Evolutionary conservation across 35 echinoderm and acorn worm species (phyloP), one percentile per base, ranked within the genome.

Genomic region (Lytechinus pictus): DNA sequence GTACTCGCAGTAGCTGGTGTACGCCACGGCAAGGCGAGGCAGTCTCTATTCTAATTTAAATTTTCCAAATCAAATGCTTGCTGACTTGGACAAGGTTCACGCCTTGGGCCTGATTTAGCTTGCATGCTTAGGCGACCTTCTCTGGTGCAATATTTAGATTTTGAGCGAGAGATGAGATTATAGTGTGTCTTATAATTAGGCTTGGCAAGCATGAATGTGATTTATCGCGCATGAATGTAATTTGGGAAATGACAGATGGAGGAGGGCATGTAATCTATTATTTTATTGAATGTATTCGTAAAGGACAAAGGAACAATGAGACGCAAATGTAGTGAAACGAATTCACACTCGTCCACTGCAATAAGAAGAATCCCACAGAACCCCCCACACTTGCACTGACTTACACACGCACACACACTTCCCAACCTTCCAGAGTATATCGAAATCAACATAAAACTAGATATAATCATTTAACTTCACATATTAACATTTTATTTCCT

Each of bases 41-140:
- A 79, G 21, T 79, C n/a, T 79, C 19, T 79, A 79, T 24, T n/a
- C 19, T 79, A 79, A 79, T 79, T 79, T 79, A 24, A 79, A 79
- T 79, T 79, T 79, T 79, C 66, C 16, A 79, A 79, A 79, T 79
- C 66, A 79, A 79, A 79, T 79, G 66, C 66, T 79, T 16, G n/a
- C 66, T 79, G 16, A 79, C 66, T 79, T 16, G n/a, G 66, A 24
- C 61, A 7, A 79, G 66, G 4, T 79, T 79, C 66, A 79, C 66
- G 66, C 66, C 66, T 79, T 24, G 66, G n/a, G 66, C 66, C 14
- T 24, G 21, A 24, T 4, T 60, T 24, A 79, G 16, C 66, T 79
- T 16, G n/a, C 66, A 79, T 4, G 66, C 16, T 24, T 24, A 24
- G 66, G 4, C n/a, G 66, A 79, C 66, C 66, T 16, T 79, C 66